Conservation (phyloP, 2,797 vertebrate genomes). For the Carapus acus region DNA sequence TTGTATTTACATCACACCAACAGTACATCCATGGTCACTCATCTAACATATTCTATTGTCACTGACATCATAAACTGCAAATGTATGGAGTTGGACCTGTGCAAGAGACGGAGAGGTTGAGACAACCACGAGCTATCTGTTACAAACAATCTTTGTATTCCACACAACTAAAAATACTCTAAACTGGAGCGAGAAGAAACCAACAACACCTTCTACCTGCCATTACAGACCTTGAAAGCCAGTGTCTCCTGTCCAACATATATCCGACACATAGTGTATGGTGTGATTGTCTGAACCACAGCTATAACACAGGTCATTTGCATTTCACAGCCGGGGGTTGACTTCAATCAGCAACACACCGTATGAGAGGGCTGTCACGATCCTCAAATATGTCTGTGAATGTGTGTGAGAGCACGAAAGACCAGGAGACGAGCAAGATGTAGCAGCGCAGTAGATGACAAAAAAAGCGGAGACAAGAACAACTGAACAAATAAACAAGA, state of each 20-base stretch:
- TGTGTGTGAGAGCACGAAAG: slow-evolving; percentile 19
- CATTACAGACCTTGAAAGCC: slow-evolving; percentile 32
- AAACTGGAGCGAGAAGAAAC: slow-evolving; percentile 7
- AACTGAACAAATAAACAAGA: slow-evolving; percentile 59
- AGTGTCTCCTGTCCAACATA: slow-evolving; percentile 41
- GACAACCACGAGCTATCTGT: neutral
- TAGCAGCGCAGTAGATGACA: slow-evolving; percentile 41
- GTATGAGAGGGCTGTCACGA: slow-evolving; percentile 60
- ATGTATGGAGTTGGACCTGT: too few relatives aligned
- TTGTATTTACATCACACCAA: slow-evolving; percentile 5
- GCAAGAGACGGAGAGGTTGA: too few relatives aligned
- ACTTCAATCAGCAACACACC: slow-evolving; percentile 56
- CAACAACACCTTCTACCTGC: neutral
- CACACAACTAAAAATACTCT: slow-evolving; percentile 3
- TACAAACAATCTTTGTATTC: neutral
- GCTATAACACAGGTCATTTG: slow-evolving; percentile 51
- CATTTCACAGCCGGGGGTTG: slow-evolving; percentile 58
- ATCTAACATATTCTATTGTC: neutral
- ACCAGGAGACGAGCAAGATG: slow-evolving; percentile 21
- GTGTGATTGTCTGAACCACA: slow-evolving; percentile 29
- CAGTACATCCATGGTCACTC: too few relatives aligned
- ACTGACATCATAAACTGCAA: neutral
- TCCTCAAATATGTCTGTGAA: slow-evolving; percentile 31
- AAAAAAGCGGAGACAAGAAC: slow-evolving; percentile 46
- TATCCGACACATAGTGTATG: too few relatives aligned